phyloP scores from a whole-genome alignment of 30 jellyfish, hydroid and myxozoan species.

The Haliclystus octoradiatus region DNA sequence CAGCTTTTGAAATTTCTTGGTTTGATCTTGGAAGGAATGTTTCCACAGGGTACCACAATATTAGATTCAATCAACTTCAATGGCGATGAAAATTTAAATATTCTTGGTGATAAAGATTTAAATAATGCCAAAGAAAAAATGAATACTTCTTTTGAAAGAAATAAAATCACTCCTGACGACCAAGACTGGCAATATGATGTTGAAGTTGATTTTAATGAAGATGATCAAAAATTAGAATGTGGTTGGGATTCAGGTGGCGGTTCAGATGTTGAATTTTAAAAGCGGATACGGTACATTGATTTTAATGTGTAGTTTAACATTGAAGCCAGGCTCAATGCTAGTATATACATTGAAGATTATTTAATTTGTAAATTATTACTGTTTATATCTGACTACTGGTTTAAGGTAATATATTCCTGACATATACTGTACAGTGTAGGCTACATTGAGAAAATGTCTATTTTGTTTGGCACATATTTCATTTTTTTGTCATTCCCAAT shows the following conservation, averaged over 20 bases:
- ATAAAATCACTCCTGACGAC: conserved; percentile 81
- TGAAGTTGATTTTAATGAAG: conserved; percentile 55
- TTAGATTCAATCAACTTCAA: not conserved
- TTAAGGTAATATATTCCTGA: too few species aligned
- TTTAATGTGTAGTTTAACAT: too few species aligned
- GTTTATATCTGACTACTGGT: too few species aligned
- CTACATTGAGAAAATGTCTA: too few species aligned
- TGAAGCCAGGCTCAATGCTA: too few species aligned
- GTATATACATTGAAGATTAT: too few species aligned
- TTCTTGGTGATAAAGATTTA: conserved; percentile 51
- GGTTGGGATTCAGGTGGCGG: conserved; percentile 91
- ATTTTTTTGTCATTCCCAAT: too few species aligned
- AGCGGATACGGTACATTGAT: not conserved
- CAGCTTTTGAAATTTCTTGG: not conserved
- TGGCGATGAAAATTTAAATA: conserved; percentile 43
- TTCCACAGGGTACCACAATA: not conserved
- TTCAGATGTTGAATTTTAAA: conserved; percentile 78
- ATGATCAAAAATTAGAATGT: conserved; percentile 32
- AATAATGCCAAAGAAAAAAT: conserved; percentile 67
- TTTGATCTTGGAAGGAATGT: not conserved
- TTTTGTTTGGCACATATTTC: too few species aligned
- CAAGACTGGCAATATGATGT: conserved; percentile 78
- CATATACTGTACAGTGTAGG: too few species aligned
- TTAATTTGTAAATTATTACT: too few species aligned
- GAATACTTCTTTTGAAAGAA: conserved; percentile 69